Evolutionary conservation across 2,113 vertebrate genomes (phyloP).

Genomic region (Crocuta crocuta): DNA sequence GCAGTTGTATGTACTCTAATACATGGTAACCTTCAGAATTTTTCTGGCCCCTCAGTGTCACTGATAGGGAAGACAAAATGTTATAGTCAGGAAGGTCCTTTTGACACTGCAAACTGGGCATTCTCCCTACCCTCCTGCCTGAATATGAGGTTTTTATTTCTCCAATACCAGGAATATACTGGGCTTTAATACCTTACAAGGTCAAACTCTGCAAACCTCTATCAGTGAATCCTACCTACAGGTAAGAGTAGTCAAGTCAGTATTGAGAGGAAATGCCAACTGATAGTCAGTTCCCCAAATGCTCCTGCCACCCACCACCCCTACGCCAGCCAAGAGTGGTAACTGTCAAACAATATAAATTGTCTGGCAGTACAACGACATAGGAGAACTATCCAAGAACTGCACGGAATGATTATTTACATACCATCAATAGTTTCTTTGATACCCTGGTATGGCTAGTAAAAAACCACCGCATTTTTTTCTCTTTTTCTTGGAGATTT

Average conservation of each 20-base stretch:
- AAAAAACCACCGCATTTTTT: not conserved
- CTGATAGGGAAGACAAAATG: not conserved
- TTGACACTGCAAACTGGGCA: not conserved
- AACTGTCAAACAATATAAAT: not conserved
- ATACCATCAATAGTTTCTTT: not conserved
- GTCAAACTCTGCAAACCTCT: not conserved
- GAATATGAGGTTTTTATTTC: not conserved
- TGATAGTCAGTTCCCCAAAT: not conserved
- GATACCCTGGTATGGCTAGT: not conserved
- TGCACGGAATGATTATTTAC: not conserved
- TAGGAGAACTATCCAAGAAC: not conserved
- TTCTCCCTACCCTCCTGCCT: not conserved
- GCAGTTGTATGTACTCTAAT: not conserved
- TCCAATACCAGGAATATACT: not conserved
- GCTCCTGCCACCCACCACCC: too few relatives aligned
- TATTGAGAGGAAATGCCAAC: not conserved
- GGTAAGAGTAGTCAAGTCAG: not conserved
- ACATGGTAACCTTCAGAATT: not conserved
- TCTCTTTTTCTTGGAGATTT: not conserved
- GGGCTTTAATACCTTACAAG: not conserved
- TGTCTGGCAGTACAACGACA: not conserved
- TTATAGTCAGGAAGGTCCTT: not conserved
- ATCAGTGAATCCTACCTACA: not conserved
- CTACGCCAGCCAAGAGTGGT: not conserved
- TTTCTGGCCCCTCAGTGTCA: not conserved